Percentiles rank a stretch among this genome's conserved stretches.
Evolutionary conservation across 2,888 invertebrate genomes (phyloP).

Genomic region (Drosophila meridionalis): DNA sequence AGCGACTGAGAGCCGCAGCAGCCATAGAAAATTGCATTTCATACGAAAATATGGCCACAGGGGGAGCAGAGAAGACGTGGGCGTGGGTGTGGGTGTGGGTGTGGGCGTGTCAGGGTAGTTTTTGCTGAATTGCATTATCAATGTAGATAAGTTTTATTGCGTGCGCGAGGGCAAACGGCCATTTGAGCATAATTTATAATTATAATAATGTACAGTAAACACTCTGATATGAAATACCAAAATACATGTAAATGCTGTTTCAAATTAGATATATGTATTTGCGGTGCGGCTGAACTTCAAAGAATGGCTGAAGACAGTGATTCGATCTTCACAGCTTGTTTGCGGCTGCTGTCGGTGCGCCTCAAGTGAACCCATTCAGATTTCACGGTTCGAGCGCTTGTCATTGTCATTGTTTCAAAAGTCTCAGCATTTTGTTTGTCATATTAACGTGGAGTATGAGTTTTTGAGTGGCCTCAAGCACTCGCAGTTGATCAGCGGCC

Average conservation of each 20-base stretch:
- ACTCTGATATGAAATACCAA: background rate
- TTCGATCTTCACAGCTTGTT: conserved; percentile 23
- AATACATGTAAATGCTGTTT: background rate
- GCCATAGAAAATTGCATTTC: conserved; percentile 74
- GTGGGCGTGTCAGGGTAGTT: conserved; percentile 3
- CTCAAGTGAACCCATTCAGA: conserved; percentile 53
- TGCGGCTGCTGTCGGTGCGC: conserved; percentile 25
- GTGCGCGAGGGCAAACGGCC: conserved; percentile 18
- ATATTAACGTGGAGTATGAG: conserved; percentile 78
- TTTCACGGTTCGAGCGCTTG: conserved; percentile 37
- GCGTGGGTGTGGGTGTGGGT: background rate
- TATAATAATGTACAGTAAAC: background rate
- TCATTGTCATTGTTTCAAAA: conserved; percentile 59
- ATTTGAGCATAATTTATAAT: conserved; percentile 49
- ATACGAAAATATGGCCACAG: conserved; percentile 30
- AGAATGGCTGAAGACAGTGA: conserved; percentile 28
- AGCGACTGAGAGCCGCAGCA: conserved; percentile 57
- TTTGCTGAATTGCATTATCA: conserved; percentile 66
- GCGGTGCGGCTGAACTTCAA: conserved; percentile 56
- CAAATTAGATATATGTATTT: background rate
- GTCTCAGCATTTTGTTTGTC: conserved; percentile 79
- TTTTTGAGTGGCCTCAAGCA: conserved; percentile 69
- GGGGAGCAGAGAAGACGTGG: background rate
- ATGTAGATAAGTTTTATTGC: conserved; percentile 76
- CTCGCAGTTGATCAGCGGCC: conserved; percentile 38